A percentile compares a stretch with the other conserved stretches of the same genome.
phyloP scores from a whole-genome alignment of 2,113 vertebrate genomes.

The Salvelinus namaycush region DNA sequence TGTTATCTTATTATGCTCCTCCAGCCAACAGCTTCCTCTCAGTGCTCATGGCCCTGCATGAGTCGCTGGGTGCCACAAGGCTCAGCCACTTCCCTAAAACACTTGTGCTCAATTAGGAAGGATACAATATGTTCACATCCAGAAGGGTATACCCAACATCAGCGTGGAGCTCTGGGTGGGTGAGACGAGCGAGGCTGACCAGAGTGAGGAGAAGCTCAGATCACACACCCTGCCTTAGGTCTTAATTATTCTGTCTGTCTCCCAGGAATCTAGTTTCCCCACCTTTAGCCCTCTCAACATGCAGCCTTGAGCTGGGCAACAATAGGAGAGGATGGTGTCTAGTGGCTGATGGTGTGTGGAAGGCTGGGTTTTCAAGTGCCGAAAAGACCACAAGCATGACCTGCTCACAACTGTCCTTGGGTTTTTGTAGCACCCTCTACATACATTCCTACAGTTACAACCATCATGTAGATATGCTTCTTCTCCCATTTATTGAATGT shows the following conservation, averaged over 20 bases:
- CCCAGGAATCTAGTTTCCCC: neutral
- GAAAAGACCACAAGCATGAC: too few species aligned
- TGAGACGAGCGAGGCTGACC: too few species aligned
- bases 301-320: neutral
- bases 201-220: neutral
- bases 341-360: too few species aligned
- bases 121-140: conserved; percentile 23
- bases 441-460: too few species aligned
- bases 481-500: too few species aligned
- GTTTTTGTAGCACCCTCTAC: too few species aligned
- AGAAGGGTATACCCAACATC: conserved; percentile 13
- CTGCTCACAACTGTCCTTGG: too few species aligned
- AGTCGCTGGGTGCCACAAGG: neutral
- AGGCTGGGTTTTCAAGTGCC: too few species aligned
- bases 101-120: conserved; percentile 31
- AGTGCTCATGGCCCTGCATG: conserved; percentile 30
- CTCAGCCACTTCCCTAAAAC: neutral
- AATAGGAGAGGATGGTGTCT: neutral
- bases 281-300: neutral
- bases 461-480: too few species aligned
- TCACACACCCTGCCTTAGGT: conserved; percentile 7
- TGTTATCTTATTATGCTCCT: conserved; percentile 51
- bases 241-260: conserved; percentile 19
- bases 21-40: conserved; percentile 14
- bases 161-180: neutral